These are phyloP conservation scores for Rotaria macrura DNA, from an alignment of 2,888 invertebrate species.

Conservation along the genomic window DNA sequence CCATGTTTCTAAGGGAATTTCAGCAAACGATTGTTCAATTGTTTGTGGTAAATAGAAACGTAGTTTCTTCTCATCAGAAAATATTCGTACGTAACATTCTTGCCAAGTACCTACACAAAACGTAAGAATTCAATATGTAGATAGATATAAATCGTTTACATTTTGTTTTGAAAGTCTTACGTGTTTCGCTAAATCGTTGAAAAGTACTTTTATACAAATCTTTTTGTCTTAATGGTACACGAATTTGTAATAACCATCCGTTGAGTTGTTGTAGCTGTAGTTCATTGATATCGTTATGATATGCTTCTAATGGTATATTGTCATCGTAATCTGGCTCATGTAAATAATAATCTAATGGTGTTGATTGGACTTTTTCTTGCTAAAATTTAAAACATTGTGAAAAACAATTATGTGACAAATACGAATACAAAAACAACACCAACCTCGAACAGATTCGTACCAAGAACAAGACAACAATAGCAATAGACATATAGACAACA, in stretches of 20 bases:
- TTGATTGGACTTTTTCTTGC: not conserved
- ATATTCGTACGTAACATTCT: conserved; percentile 28
- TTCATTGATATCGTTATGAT: conserved; percentile 21
- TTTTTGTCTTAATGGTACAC: conserved; percentile 7
- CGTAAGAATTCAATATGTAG: too few relatives aligned
- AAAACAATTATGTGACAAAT: not conserved
- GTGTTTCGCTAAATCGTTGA: conserved; percentile 15
- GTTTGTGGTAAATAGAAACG: conserved; percentile 10
- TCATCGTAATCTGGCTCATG: conserved; percentile 9
- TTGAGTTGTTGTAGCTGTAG: conserved; percentile 8
- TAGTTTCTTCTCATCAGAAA: not conserved
- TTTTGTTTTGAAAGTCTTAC: not conserved
- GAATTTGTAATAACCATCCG: not conserved
- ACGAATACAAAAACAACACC: not conserved
- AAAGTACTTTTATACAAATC: conserved; percentile 21
- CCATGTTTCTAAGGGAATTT: conserved; percentile 28
- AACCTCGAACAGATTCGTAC: not conserved
- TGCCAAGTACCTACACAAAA: conserved; percentile 23
- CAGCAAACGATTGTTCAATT: conserved; percentile 15
- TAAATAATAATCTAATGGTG: not conserved
- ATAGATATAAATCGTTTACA: not conserved
- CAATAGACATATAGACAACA: not conserved
- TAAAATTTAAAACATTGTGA: not conserved
- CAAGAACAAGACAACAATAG: not conserved
- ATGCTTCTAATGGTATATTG: not conserved